phyloP scores from a whole-genome alignment of 2,113 vertebrate genomes.

The Mus spicilegus region DNA sequence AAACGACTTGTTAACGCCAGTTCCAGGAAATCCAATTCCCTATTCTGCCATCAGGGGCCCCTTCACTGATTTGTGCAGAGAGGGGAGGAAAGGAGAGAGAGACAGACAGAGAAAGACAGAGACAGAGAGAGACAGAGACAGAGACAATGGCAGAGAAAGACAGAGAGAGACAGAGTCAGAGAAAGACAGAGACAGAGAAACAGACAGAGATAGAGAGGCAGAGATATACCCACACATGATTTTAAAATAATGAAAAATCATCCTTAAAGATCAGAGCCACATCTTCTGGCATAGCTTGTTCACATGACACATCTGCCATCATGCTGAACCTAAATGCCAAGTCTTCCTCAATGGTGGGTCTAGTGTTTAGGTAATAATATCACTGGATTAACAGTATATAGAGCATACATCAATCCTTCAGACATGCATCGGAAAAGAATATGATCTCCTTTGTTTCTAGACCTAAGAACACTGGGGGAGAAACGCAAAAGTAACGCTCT shows the following conservation, averaged over 20 bases:
- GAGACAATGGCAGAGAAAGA: background rate
- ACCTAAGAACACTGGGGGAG: background rate
- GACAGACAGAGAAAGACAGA: too few species aligned
- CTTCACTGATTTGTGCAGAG: background rate
- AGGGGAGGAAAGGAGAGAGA: background rate
- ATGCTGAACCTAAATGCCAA: background rate
- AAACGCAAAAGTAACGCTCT: background rate
- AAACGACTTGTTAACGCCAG: background rate
- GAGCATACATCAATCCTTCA: background rate
- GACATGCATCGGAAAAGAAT: background rate
- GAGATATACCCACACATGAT: background rate
- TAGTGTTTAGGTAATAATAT: background rate
- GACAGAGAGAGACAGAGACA: rapidly evolving
- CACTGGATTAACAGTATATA: background rate
- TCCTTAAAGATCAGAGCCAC: background rate
- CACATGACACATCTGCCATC: background rate
- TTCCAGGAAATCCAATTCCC: background rate
- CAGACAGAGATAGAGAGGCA: background rate
- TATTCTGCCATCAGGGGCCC: background rate
- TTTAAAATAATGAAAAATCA: background rate
- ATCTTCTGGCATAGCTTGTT: background rate
- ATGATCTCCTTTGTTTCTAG: background rate
- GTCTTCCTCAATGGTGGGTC: background rate
- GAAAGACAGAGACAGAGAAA: background rate
- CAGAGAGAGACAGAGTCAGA: background rate